Evolutionary conservation across 2,113 vertebrate species (phyloP).

Genomic region (Diadophis punctatus): DNA sequence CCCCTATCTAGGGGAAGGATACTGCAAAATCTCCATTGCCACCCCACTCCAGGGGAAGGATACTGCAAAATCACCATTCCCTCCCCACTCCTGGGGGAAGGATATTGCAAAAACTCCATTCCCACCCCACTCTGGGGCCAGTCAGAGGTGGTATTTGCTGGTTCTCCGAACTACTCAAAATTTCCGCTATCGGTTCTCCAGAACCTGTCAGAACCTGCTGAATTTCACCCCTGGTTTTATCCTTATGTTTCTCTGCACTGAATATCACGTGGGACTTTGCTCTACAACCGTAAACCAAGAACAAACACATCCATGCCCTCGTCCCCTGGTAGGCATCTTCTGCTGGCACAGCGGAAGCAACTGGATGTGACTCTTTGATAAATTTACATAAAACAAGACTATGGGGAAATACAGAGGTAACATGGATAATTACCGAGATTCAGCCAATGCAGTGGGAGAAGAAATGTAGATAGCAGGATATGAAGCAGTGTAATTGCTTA

Average conservation of each 20-base stretch:
- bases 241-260: not conserved
- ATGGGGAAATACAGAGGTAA: not conserved
- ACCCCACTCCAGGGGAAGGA: no score
- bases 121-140: no score
- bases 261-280: not conserved
- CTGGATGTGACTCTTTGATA: not conserved
- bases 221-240: no score
- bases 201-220: no score
- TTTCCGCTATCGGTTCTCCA: no score
- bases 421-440: not conserved
- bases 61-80: no score
- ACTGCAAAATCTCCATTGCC: no score
- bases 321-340: not conserved
- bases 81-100: no score
- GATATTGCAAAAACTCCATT: no score
- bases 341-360: not conserved
- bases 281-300: not conserved
- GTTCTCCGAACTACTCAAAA: no score
- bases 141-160: no score
- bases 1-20: no score
- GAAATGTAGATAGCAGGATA: not conserved
- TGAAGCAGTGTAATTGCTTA: not conserved
- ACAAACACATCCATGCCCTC: not conserved
- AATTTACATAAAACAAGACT: not conserved
- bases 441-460: not conserved